These are phyloP conservation scores for Echinometra lucunter DNA, from an alignment of 53 echinoderm and acorn worm genomes.

Conservation along the genomic window DNA sequence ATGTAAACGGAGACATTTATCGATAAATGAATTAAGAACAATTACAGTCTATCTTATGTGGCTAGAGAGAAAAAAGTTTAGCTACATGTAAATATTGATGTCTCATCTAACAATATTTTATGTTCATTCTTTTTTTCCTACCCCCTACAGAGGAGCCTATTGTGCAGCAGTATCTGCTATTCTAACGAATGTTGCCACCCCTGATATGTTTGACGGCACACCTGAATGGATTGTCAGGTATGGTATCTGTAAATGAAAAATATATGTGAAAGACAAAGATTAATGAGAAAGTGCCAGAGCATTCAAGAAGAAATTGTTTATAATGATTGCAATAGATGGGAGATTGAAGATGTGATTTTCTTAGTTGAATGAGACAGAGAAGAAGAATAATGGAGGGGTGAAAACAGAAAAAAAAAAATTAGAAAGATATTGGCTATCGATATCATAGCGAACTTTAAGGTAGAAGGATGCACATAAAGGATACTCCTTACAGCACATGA, in stretches of 20 bases:
- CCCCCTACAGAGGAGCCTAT: constrained; percentile 87
- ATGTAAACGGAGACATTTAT: too few species aligned
- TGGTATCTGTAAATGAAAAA: constrained; percentile 4
- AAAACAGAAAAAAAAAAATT: not conserved
- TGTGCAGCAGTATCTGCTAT: constrained; percentile 98
- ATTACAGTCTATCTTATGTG: too few species aligned
- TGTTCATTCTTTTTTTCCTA: not conserved
- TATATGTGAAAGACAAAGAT: not conserved
- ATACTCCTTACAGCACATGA: too few species aligned
- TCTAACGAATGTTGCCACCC: constrained; percentile 89
- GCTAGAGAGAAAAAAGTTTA: too few species aligned
- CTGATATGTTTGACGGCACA: constrained; percentile 97
- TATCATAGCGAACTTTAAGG: too few species aligned
- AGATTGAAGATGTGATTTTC: not conserved
- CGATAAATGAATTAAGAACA: too few species aligned
- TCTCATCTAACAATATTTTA: not conserved
- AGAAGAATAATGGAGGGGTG: not conserved
- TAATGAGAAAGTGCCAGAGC: not conserved
- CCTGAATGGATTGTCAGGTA: constrained; percentile 97
- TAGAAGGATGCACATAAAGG: too few species aligned
- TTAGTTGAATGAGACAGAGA: not conserved
- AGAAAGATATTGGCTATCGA: too few species aligned
- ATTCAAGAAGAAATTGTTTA: not conserved
- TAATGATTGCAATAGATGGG: not conserved
- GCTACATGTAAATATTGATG: not conserved